Evolutionary conservation across 1,140 invertebrate genomes (phyloP), one percentile per base, ranked within the genome.

Genomic region (Drosophila chauvacae): DNA sequence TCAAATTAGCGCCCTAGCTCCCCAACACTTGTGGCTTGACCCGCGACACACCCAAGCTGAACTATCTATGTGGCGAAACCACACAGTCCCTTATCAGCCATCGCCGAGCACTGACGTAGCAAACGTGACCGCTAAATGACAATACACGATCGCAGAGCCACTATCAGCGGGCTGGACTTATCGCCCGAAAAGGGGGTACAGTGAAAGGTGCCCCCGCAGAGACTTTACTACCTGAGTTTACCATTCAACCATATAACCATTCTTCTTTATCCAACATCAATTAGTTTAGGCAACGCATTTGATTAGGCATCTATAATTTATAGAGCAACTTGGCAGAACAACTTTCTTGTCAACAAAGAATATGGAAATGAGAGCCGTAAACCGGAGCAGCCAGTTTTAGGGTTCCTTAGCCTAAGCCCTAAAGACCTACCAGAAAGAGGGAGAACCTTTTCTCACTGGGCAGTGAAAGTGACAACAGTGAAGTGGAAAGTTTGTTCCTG

Each of bases 401-500:
- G 48, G 48, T 23, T 45, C n/a, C 26, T 16, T 41, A 13, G 50
- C 10, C 20, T 3, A 5, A 14, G 50, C 59, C 69, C 69, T 70
- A 33, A 77, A 77, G 50, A 53, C 50, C 50, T 13, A 7, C n/a
- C 2, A 28, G 26, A 51, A 2, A 33, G 2, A n/a, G 35, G 35
- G 11, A 39, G 74, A 77, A 77, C 74, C 42, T 77, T 69, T 61
- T 48, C 20, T 7, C 7, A 10, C 7, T 2, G 11, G 16, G n/a
- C 11, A 77, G 74, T 69, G 74, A 77, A 77, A 77, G 75, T 87
- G 83, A 72, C 65, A 66, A 66, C 28, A 61, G 48, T 48, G 80
- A 88, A 86, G 83, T 86, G 80, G 83, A 86, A 86, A 86, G 83
- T 88, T 86, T 72, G 9, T 59, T 16, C 48, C 18, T 23, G 4